Conservation (phyloP, 1,140 invertebrate species). For the Drosophila kepulauana region DNA sequence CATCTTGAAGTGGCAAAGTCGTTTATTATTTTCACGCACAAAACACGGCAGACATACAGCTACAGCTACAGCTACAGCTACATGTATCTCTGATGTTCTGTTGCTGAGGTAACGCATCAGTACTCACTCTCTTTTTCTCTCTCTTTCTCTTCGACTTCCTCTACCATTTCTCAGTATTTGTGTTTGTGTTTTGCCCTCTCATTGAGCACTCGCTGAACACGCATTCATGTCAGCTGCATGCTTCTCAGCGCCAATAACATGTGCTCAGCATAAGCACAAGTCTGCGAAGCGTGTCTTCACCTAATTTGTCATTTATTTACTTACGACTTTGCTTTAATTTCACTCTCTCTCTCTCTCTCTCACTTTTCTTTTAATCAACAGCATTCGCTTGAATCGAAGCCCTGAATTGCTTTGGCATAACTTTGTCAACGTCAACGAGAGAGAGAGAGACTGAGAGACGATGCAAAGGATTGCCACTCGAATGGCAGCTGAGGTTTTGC, state of each 20-base stretch:
- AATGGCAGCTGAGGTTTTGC: slow-evolving; percentile 9
- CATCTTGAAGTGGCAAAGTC: slow-evolving; percentile 71
- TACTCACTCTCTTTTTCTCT: neutral
- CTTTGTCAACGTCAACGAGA: neutral
- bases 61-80: slow-evolving; percentile 1
- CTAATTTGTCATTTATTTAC: slow-evolving; percentile 71
- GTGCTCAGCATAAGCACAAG: neutral
- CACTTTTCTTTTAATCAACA: slow-evolving; percentile 43
- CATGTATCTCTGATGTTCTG: slow-evolving; percentile 16
- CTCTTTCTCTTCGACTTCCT: neutral
- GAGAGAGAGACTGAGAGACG: neutral
- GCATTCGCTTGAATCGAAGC: slow-evolving; percentile 28
- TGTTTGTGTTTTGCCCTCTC: slow-evolving; percentile 45
- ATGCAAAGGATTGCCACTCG: neutral
- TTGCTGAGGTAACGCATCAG: slow-evolving; percentile 36
- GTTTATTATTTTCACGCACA: slow-evolving; percentile 80
- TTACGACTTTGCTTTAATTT: slow-evolving; percentile 29
- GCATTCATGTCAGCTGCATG: slow-evolving; percentile 73
- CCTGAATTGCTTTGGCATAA: neutral
- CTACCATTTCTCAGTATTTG: neutral
- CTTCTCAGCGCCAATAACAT: slow-evolving; percentile 38
- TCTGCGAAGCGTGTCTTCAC: slow-evolving; percentile 34
- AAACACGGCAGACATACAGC: slow-evolving; percentile 15
- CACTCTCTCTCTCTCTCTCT: neutral
- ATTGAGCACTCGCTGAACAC: slow-evolving; percentile 46